These are phyloP conservation scores for Drosophila austrosaltans DNA, from an alignment of 2,888 invertebrate genomes.

Conservation along the genomic window DNA sequence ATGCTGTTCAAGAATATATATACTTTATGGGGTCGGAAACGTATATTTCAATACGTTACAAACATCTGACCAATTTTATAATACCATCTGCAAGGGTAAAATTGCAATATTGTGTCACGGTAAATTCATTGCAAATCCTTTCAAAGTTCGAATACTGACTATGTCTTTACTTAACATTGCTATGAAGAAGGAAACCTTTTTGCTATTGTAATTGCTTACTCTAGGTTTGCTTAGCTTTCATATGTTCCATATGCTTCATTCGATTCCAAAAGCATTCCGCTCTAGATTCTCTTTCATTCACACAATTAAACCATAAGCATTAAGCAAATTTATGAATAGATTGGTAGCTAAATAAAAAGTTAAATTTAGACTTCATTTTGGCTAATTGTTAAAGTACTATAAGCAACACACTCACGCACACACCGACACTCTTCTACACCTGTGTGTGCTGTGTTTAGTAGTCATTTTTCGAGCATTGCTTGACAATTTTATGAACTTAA, in stretches of 20 bases:
- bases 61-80: no score
- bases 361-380: conserved; percentile 66
- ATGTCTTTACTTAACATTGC: no score
- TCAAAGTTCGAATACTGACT: no score
- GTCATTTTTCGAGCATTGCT: conserved; percentile 67
- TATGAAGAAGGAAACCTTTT: no score
- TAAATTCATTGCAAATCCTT: no score
- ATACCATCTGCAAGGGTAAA: no score
- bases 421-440: neutral
- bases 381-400: conserved; percentile 67
- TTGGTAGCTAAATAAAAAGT: neutral
- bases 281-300: neutral
- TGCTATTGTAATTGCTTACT: no score
- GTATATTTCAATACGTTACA: no score
- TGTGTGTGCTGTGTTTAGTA: conserved; percentile 25
- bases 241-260: conserved; percentile 5
- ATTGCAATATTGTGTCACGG: no score
- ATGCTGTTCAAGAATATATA: no score
- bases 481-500: conserved; percentile 65
- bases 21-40: no score
- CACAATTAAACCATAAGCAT: neutral
- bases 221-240: neutral
- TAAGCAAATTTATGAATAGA: neutral
- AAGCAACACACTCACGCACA: conserved; percentile 21
- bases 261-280: neutral